Base-by-base conservation (phyloP, 2,888 invertebrate genomes). In the Nymphalis urticae region DNA sequence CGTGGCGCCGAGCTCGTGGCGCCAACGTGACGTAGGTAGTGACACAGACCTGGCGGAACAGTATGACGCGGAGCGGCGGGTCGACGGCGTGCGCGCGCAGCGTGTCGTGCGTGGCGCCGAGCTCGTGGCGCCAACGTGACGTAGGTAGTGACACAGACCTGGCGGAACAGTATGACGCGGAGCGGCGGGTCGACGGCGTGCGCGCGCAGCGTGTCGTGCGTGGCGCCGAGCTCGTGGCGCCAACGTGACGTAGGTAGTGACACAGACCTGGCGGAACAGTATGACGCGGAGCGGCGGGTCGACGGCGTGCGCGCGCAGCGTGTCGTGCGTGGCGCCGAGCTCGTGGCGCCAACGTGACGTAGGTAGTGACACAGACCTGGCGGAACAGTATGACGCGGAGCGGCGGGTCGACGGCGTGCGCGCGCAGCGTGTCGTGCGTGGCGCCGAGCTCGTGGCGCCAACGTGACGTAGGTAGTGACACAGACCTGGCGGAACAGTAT, bases 121-220 rank as follows among this genome's bases (percentile, higher is more conserved):
- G 56, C 66, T 42, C 62, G 62, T n/a, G 48, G 17, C 4, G 17
- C 17, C 48, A n/a, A 6, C 48, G 48, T 48, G 48, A 16, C 48
- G 48, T 48, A 17, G 16, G 48, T 48, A 17, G 48, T 17, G 13
- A 17, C 48, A 48, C 48, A 48, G 48, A 95, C 95, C 94, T 97
- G 98, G 80, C 96, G 96, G 86, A 98, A 98, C 64, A 98, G 95
- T 87, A 62, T 54, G 48, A 96, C 95, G 24, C 96, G 94, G 8
- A 98, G 94, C 77, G 97, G 95, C 1, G 95, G 94, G 82, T 98
- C 97, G 0, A 98, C 95, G 0, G 96, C 97, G 79, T n/a, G n/a
- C 27, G 50, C 50, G 50, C 50, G 50, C 50, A 50, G 50, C 50
- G 48, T 48, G 48, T 48, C 48, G 48, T 48, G 48, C 48, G 48